Evolutionary conservation across 2,888 invertebrate genomes (phyloP), one percentile per base, ranked within the genome.

Genomic region (Tetragonula carbonaria): DNA sequence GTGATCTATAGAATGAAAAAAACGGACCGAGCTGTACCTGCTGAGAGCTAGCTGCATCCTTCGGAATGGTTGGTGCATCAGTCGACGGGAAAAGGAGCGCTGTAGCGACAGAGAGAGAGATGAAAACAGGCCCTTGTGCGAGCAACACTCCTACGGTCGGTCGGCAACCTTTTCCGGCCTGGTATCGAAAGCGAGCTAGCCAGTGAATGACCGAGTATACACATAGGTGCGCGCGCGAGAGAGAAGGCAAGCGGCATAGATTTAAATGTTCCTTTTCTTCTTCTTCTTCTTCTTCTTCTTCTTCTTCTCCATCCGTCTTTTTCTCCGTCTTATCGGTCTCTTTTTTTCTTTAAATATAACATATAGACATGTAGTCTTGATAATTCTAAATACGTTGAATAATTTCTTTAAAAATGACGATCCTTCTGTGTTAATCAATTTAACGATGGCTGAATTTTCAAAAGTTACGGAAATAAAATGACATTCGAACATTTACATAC

Each of bases 1-100:
- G 93, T 93, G 88, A 89, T 90, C 80, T 84, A 75, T 76, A 89
- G 92, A 91, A 91, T 88, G 91, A 91, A 92, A 92, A 33, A 93
- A 92, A 88, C 88, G 89, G 88, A 76, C 86, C 90, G 82, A 88
- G 87, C 82, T 85, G 88, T 91, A 92, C 91, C 91, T 92, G 90
- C 86, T 82, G 73, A 73, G 86, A 83, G 84, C 81, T 82, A 83
- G 84, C 81, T 82, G 74, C 85, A 86, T 85, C 89, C 88, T 89
- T 78, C 86, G 87, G 86, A 86, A 83, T 75, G 82, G 81, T 72
- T 72, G 80, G 74, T 86, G 86, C 82, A 85, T 87, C 82, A 57
- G 77, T 66, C 62, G 70, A 65, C 62, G 51, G 74, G 59, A 78
- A 28, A 68, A 80, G 63, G 55, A 59, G 70, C 66, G 21, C 65